These are phyloP conservation scores for Drosophila melanocephala DNA, from an alignment of 2,888 invertebrate genomes.

Conservation along the genomic window DNA sequence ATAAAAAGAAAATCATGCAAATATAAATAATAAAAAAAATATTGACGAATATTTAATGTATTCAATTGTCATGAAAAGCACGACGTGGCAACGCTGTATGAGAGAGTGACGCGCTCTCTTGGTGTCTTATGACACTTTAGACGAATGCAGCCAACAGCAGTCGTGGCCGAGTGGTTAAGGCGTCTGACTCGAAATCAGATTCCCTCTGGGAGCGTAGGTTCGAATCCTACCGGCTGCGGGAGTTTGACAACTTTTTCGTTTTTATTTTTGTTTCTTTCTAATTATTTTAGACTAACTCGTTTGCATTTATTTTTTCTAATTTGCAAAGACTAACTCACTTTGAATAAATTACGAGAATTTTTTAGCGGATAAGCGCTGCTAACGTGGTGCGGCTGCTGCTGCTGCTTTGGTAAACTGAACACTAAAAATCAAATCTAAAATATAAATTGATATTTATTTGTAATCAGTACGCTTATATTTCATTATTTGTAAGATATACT, in stretches of 20 bases:
- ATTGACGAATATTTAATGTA: neutral
- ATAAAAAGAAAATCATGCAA: neutral
- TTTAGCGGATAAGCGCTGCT: conserved; percentile 21
- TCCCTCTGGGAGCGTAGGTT: conserved; percentile 86
- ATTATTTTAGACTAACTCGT: neutral
- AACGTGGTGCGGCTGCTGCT: conserved; percentile 50
- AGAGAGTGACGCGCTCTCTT: neutral
- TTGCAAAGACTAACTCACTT: conserved; percentile 23
- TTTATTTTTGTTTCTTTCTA: neutral
- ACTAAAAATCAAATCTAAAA: conserved; percentile 54
- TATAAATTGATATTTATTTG: conserved; percentile 65
- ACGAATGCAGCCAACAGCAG: conserved; percentile 69
- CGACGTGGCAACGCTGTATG: conserved; percentile 48
- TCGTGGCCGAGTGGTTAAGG: conserved; percentile 86
- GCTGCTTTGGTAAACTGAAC: conserved; percentile 53
- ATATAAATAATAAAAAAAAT: neutral
- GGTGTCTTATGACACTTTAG: conserved; percentile 39
- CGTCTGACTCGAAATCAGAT: conserved; percentile 86
- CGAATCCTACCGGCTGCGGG: conserved; percentile 86
- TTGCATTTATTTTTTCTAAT: neutral
- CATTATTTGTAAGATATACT: conserved; percentile 57
- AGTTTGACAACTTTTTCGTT: neutral
- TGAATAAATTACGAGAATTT: neutral
- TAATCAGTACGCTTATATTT: conserved; percentile 71
- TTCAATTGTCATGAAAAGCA: conserved; percentile 12